phyloP scores from a whole-genome alignment of 2,113 vertebrate genomes.

The Apodemus sylvaticus region DNA sequence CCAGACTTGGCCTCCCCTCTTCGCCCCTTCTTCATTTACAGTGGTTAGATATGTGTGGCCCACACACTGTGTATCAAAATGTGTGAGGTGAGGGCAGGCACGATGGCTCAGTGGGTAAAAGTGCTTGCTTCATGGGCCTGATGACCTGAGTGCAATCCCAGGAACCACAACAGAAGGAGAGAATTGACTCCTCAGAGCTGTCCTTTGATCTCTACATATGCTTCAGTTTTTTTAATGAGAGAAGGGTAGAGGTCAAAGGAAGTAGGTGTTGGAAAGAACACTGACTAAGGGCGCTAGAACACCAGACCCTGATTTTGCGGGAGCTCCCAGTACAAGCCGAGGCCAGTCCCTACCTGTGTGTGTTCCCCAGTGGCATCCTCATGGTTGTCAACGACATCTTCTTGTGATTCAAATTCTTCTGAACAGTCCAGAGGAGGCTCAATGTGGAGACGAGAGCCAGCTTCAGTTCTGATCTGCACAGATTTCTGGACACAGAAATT shows the following conservation, averaged over 20 bases:
- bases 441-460: slow-evolving; percentile 86
- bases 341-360: slow-evolving; percentile 80
- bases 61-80: not conserved
- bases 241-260: not conserved
- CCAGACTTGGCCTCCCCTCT: not conserved
- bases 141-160: not conserved
- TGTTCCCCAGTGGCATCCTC: not conserved
- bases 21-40: not conserved
- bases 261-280: not conserved
- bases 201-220: not conserved
- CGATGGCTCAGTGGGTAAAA: not conserved
- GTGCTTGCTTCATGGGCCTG: no score
- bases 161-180: not conserved
- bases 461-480: slow-evolving; percentile 92
- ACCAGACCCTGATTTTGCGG: not conserved
- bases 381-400: slow-evolving; percentile 86
- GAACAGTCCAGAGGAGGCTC: slow-evolving; percentile 87
- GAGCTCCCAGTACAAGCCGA: not conserved
- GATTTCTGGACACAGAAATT: slow-evolving; percentile 86
- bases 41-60: fast-evolving
- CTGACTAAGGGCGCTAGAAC: not conserved
- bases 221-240: not conserved
- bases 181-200: not conserved
- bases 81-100: not conserved
- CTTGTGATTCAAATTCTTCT: slow-evolving; percentile 90